phyloP scores from a whole-genome alignment of 2,113 vertebrate genomes.

The Bombycilla garrulus region DNA sequence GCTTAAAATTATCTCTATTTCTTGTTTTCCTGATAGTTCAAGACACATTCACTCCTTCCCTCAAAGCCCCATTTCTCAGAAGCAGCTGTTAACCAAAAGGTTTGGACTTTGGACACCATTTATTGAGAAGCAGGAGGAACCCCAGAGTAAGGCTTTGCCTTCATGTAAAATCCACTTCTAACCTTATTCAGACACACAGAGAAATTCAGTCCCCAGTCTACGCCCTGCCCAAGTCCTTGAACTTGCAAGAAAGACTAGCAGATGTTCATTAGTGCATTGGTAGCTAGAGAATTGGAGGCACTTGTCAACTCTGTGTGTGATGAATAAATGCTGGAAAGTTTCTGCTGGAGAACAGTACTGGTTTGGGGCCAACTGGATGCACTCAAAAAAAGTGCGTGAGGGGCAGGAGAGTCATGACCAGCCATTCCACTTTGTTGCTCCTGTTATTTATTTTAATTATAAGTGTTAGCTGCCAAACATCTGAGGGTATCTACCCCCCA shows the following conservation, averaged over 20 bases:
- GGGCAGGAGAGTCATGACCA: neutral
- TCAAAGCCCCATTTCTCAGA: neutral
- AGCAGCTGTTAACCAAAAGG: neutral
- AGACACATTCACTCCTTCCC: neutral
- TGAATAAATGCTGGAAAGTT: conserved; percentile 53
- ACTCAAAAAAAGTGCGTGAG: neutral
- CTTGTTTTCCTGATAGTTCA: neutral
- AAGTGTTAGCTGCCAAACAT: conserved; percentile 57
- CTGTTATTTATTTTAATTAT: conserved; percentile 68
- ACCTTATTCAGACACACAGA: conserved; percentile 2
- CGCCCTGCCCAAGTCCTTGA: conserved; percentile 65
- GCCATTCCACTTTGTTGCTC: conserved; percentile 19
- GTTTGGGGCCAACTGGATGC: conserved; percentile 61
- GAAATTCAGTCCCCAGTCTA: neutral
- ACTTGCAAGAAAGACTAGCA: conserved; percentile 61
- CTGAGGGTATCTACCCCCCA: neutral
- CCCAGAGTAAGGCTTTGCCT: neutral
- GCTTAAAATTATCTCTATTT: neutral
- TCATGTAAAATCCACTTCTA: neutral
- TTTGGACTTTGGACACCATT: neutral
- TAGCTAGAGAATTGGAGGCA: conserved; percentile 48
- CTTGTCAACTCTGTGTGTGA: conserved; percentile 49
- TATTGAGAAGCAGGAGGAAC: neutral
- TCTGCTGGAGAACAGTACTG: conserved; percentile 27
- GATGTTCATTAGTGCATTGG: conserved; percentile 71